These are phyloP conservation scores for Drosophila testacea DNA, from an alignment of 2,888 invertebrate genomes.

Conservation along the genomic window DNA sequence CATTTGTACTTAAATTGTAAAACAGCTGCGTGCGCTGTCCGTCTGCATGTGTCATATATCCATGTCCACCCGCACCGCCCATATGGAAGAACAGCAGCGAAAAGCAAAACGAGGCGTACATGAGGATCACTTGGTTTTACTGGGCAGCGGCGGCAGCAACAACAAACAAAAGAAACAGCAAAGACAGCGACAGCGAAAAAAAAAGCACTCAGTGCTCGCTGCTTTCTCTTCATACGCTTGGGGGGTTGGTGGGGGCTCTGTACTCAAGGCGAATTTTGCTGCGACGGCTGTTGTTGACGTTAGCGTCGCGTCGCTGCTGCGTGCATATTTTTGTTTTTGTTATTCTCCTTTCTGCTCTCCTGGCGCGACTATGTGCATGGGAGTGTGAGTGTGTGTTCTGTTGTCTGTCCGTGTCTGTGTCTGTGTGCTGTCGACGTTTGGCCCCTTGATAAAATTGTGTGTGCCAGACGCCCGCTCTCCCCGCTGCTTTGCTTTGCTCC, in stretches of 20 bases:
- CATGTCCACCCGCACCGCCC: conserved; percentile 61
- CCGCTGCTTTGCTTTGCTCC: conserved; percentile 28
- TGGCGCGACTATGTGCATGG: conserved; percentile 46
- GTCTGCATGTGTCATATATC: conserved; percentile 44
- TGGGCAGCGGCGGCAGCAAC: conserved; percentile 24
- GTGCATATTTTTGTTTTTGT: conserved; percentile 54
- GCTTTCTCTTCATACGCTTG: conserved; percentile 69
- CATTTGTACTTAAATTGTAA: conserved; percentile 20
- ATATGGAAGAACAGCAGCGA: conserved; percentile 24
- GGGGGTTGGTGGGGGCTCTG: conserved; percentile 42
- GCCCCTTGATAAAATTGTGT: conserved; percentile 74
- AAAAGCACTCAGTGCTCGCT: conserved; percentile 57
- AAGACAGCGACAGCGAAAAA: conserved; percentile 29
- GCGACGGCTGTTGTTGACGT: conserved; percentile 16
- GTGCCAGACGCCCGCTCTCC: conserved; percentile 24
- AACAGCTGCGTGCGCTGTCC: conserved; percentile 29
- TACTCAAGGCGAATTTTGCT: conserved; percentile 55
- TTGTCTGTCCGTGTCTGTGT: conserved; percentile 33
- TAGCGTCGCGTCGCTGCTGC: conserved; percentile 37
- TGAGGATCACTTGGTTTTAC: conserved; percentile 45
- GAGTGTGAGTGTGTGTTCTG: conserved; percentile 13
- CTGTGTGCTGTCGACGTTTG: conserved; percentile 54
- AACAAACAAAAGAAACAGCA: conserved; percentile 46
- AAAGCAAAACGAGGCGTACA: conserved; percentile 21
- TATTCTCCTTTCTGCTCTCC: conserved; percentile 77